phyloP scores from a whole-genome alignment of 2,888 invertebrate genomes.

The Rhogogaster chlorosoma region DNA sequence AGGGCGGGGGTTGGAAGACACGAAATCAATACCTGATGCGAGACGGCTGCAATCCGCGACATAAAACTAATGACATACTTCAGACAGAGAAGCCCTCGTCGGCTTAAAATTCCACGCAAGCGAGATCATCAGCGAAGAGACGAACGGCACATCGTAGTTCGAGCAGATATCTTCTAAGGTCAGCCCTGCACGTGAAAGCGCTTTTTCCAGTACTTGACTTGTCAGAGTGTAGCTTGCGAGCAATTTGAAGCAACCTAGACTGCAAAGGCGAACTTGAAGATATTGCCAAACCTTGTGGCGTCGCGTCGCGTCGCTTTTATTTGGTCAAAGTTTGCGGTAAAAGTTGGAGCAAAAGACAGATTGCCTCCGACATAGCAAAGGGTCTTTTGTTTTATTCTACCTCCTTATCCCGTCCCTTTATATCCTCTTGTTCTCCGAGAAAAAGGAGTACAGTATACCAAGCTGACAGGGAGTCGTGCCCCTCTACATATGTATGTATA shows the following conservation, averaged over 20 bases:
- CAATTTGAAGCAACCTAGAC: background rate
- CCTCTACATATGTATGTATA: background rate
- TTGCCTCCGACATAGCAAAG: conserved; percentile 22
- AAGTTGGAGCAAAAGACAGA: conserved; percentile 40
- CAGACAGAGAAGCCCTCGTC: background rate
- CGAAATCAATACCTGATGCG: conserved; percentile 41
- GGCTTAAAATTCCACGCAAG: background rate
- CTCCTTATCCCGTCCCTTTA: conserved; percentile 18
- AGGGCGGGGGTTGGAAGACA: background rate
- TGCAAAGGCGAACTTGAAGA: background rate
- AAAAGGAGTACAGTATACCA: conserved; percentile 12
- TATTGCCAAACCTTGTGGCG: conserved; percentile 3
- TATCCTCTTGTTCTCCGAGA: conserved; percentile 1
- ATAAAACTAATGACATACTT: conserved; percentile 48
- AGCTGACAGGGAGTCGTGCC: background rate
- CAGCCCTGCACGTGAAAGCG: background rate
- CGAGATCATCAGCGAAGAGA: background rate
- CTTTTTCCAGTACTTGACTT: background rate
- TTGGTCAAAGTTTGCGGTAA: conserved; percentile 18
- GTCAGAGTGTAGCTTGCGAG: conserved; percentile 15
- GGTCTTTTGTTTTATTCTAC: conserved; percentile 21
- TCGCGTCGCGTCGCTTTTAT: background rate
- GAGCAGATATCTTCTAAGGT: background rate
- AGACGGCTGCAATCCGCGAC: conserved; percentile 12
- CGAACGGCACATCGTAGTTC: background rate